These are phyloP conservation scores for Odocoileus hemionus DNA, from an alignment of 2,113 vertebrate species.

Conservation along the genomic window DNA sequence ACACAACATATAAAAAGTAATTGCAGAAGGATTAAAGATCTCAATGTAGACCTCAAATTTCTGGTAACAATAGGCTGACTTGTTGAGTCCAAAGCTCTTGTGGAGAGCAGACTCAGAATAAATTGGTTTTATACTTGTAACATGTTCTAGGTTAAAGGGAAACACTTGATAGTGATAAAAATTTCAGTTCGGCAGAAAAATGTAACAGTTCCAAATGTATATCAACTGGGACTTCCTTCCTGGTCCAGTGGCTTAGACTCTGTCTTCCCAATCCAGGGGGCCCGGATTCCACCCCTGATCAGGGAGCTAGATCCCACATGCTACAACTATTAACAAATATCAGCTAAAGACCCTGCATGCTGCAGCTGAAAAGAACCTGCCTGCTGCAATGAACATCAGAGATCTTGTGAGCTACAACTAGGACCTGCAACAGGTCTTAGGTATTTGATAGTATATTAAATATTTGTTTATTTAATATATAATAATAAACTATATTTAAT, in stretches of 20 bases:
- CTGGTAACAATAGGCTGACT: neutral
- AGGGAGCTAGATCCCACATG: neutral
- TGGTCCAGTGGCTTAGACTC: neutral
- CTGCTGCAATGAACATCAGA: neutral
- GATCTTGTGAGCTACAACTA: fast-evolving
- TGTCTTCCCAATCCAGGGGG: neutral
- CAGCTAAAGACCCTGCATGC: neutral
- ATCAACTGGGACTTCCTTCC: neutral
- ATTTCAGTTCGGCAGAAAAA: neutral
- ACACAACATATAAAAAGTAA: neutral
- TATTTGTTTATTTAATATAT: neutral
- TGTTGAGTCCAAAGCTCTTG: neutral
- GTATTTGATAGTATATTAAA: fast-evolving
- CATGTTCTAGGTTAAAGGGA: neutral
- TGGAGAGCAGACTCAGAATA: neutral
- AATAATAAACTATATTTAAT: neutral
- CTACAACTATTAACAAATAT: neutral
- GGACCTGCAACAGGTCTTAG: neutral
- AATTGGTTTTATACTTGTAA: neutral
- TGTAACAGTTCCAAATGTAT: neutral
- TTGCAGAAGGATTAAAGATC: neutral
- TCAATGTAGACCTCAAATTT: neutral
- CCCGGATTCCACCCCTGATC: neutral
- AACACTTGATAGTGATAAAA: neutral
- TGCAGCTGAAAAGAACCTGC: neutral